Base-by-base conservation (phyloP, 2,797 vertebrate genomes). In the Argyrosomus regius region DNA sequence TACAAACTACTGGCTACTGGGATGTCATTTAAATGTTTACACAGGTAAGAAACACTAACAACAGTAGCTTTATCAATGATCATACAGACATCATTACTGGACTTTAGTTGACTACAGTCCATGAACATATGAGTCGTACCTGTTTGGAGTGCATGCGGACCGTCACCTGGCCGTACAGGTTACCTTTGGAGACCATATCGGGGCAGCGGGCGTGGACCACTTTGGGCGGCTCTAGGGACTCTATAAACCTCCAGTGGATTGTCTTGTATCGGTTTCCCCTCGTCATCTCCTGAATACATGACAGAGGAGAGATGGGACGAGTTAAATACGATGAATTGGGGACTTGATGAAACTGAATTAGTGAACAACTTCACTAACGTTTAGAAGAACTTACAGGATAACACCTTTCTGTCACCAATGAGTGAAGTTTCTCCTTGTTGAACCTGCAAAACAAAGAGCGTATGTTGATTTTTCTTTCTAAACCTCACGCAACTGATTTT, bases 101-200 rank as follows among this genome's bases (percentile, higher is more conserved):
- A 17, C 11, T 28, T 6, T 3, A 35, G 35, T 39, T 39, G 16
- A 48, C 14, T 24, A 39, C 28, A 22, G 46, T 3, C 4, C 8
- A 3, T 11, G 0, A 24, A 10, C 13, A 5, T 2, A 2, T 0
- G 1, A 16, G 8, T 57, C 67, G 0, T 78, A 94, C 93, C 97
- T 99, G 98, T 45, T 92, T 95, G 0, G 94, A 97, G 92, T 99
- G 98, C 95, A 99, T 95, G 69, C 98, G 96, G 14, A 99, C 91
- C 0, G 98, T 99, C 88, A 99, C 94, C 92, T 99, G 98, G 1
- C 96, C 97, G 0, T 98, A 99, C 12, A 97, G 45, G 91, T 98
- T 98, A 54, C 95, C 94, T 5, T 96, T 94, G 58, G 80, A 94
- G 63, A 98, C 57, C 89, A 99, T 68, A 82, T 95, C 93, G 0